phyloP scores from a whole-genome alignment of 2,113 vertebrate genomes.

The Tursiops truncatus region DNA sequence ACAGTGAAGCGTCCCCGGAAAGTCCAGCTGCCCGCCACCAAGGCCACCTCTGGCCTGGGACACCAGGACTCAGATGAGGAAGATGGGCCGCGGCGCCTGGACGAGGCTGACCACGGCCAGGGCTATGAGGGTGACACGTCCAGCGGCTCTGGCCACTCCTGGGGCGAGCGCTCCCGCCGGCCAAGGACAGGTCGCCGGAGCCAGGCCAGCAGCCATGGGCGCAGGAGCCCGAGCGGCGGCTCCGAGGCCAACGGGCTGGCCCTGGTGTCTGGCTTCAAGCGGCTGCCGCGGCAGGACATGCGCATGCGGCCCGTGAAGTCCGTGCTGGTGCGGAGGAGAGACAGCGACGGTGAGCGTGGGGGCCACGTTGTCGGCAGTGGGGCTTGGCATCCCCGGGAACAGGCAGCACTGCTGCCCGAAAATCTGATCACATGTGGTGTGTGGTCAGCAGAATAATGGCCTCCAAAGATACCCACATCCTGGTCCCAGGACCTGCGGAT shows the following conservation, averaged over 20 bases:
- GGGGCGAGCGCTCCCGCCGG: background rate
- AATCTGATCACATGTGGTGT: fast-evolving
- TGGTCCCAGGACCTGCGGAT: background rate
- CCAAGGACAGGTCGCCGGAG: conserved; percentile 65
- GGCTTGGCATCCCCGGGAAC: fast-evolving
- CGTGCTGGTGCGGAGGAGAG: conserved; percentile 88
- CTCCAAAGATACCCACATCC: background rate
- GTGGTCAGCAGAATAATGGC: background rate
- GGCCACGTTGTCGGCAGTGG: fast-evolving
- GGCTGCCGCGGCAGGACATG: conserved; percentile 84
- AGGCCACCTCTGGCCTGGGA: conserved; percentile 64
- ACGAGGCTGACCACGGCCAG: conserved; percentile 76
- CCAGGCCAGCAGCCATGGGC: conserved; percentile 69
- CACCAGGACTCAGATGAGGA: background rate
- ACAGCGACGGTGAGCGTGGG: conserved; percentile 86
- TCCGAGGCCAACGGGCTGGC: conserved; percentile 78
- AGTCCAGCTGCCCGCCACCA: conserved; percentile 86
- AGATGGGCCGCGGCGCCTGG: background rate
- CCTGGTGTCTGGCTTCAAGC: conserved; percentile 92
- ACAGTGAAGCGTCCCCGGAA: conserved; percentile 92
- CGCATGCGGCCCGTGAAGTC: conserved; percentile 87
- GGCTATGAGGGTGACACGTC: conserved; percentile 88
- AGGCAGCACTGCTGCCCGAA: background rate
- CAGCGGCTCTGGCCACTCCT: conserved; percentile 83
- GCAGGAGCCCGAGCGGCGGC: background rate